Evolutionary conservation across 2,888 invertebrate genomes (phyloP), one percentile per base, ranked within the genome.

Genomic region (Tineola bisselliella): DNA sequence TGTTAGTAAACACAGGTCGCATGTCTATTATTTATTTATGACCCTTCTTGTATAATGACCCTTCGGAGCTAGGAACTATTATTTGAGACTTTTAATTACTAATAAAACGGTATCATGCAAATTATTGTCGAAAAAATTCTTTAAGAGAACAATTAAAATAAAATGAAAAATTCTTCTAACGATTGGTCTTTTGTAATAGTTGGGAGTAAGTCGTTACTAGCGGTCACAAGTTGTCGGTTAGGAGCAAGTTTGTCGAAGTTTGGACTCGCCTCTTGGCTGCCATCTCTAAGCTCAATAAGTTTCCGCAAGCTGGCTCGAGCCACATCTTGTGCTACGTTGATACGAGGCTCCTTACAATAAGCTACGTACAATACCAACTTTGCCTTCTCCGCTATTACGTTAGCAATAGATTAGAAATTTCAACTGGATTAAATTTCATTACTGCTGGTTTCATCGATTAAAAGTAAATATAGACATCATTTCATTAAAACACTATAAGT

Each of bases 201-300:
- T 54, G 19, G 25, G 25, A 25, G 54, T 54, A 25, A 54, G 12
- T 25, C 54, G 48, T 18, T 48, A 18, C 48, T 15, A 15, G 48
- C 15, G 17, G 19, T 25, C 54, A 25, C 54, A 18, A 54, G 19
- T 54, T 25, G 48, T 48, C 48, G 48, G 48, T 4, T 38, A 62
- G 64, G 67, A 61, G 63, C 62, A 65, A 68, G 62, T 69, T 67
- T 65, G 67, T 67, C 65, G 66, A 68, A 65, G 64, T 63, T 63
- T 67, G 58, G 64, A 65, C 67, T 66, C 63, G 65, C 65, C 64
- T 65, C 62, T 65, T 64, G 67, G 64, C 65, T 64, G 65, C 64
- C 65, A 65, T 68, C 69, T 67, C 67, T 65, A 64, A 69, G 69
- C 66, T 69, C 67, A 61, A 61, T 59, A 67, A 70, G 65, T 67